Percentiles rank a stretch among this genome's conserved stretches.
These are phyloP conservation scores for Chalcosyrphus nemorum DNA, from an alignment of 2,888 invertebrate species.

Conservation along the genomic window DNA sequence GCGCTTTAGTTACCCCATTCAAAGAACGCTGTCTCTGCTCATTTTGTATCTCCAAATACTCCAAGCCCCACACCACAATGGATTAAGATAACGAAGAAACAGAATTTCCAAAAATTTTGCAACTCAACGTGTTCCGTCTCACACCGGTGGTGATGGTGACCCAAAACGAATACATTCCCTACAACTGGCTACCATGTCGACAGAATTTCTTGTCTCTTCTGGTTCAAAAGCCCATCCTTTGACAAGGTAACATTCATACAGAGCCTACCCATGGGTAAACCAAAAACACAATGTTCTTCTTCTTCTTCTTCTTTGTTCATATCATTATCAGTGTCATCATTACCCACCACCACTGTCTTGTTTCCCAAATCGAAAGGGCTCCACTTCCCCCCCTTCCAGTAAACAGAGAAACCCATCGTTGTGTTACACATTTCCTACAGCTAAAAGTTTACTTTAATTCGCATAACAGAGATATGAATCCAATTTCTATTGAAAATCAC, in stretches of 20 bases:
- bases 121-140: background rate
- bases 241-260: background rate
- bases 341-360: background rate
- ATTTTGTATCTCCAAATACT: too few relatives aligned
- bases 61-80: background rate
- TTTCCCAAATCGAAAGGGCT: background rate
- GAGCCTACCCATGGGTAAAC: background rate
- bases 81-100: background rate
- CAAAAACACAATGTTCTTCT: conserved; percentile 6
- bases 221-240: background rate
- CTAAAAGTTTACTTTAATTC: conserved; percentile 50
- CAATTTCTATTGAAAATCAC: conserved; percentile 60
- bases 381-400: background rate
- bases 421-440: conserved; percentile 18
- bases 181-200: background rate
- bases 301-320: background rate
- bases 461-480: conserved; percentile 42
- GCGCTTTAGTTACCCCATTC: too few relatives aligned
- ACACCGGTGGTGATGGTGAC: too few relatives aligned
- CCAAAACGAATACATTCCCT: background rate
- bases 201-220: background rate
- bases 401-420: background rate
- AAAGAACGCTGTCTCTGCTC: too few relatives aligned
- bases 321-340: conserved; percentile 20
- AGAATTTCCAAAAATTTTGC: background rate